A percentile compares a stretch with the other conserved stretches of the same genome.
phyloP scores from a whole-genome alignment of 2,888 invertebrate species.

The Malthinus seriepunctatus region DNA sequence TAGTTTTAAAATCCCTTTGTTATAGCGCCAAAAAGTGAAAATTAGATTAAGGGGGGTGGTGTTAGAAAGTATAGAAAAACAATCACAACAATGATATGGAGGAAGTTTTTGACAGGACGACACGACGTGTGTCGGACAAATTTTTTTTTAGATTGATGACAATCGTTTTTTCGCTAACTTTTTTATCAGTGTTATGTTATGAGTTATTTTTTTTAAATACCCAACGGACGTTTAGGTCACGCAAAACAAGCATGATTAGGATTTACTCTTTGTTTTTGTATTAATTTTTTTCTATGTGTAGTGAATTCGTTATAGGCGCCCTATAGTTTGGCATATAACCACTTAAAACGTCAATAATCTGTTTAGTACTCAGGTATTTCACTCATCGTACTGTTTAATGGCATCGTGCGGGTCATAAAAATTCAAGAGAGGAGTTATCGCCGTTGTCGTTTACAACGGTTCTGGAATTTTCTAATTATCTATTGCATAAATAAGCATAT shows the following conservation, averaged over 20 bases:
- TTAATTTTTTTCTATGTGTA: background rate
- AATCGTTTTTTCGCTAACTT: background rate
- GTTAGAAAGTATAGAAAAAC: too few relatives aligned
- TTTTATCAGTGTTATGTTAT: constrained; percentile 15
- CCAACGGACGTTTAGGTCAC: constrained; percentile 9
- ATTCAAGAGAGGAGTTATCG: constrained; percentile 15
- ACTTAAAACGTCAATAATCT: constrained; percentile 11
- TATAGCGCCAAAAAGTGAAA: too few relatives aligned
- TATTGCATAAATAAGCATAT: background rate
- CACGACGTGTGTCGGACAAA: too few relatives aligned
- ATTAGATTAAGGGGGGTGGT: too few relatives aligned
- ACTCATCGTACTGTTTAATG: constrained; percentile 7
- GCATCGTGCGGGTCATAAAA: constrained; percentile 24
- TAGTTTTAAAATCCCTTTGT: too few relatives aligned
- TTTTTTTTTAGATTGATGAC: constrained; percentile 8
- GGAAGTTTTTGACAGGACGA: too few relatives aligned
- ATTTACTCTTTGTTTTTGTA: constrained; percentile 4
- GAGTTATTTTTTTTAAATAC: constrained; percentile 8
- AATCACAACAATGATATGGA: too few relatives aligned
- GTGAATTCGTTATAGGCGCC: constrained; percentile 6
- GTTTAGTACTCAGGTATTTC: constrained; percentile 12
- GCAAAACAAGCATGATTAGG: constrained; percentile 16
- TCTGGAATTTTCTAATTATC: constrained; percentile 18
- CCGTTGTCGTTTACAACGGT: constrained; percentile 8
- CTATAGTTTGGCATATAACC: constrained; percentile 6